A percentile compares a stretch with the other conserved stretches of the same genome.
These are phyloP conservation scores for Caenorhabditis latens DNA, from an alignment of 1,140 invertebrate species.

Conservation along the genomic window DNA sequence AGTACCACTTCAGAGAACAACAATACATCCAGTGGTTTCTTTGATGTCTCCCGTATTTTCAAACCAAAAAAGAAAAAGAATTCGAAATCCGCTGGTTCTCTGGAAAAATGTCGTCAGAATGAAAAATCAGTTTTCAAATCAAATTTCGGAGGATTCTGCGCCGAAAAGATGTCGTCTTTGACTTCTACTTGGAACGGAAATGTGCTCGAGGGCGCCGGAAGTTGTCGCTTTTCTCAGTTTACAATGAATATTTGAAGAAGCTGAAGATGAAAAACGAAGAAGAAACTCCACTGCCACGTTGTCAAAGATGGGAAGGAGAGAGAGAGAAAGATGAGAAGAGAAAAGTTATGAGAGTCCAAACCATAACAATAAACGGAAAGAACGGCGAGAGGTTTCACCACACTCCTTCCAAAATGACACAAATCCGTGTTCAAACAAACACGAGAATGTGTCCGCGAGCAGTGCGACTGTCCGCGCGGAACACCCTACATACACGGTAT, in stretches of 20 bases:
- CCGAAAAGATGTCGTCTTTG: not conserved
- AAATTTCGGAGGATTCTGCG: not conserved
- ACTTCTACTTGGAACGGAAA: slow-evolving; percentile 33
- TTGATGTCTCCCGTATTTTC: slow-evolving; percentile 17
- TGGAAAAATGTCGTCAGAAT: not conserved
- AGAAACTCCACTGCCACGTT: not conserved
- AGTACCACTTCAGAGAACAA: slow-evolving; percentile 22
- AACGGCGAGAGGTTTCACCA: not conserved
- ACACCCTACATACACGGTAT: slow-evolving; percentile 19
- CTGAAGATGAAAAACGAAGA: not conserved
- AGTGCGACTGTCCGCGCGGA: not conserved
- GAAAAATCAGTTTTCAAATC: not conserved
- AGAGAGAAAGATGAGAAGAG: not conserved
- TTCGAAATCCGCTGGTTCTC: not conserved
- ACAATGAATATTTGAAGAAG: slow-evolving; percentile 53
- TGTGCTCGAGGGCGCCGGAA: slow-evolving; percentile 4
- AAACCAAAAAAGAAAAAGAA: not conserved
- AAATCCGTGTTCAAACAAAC: slow-evolving; percentile 50
- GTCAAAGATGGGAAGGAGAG: not conserved
- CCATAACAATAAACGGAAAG: slow-evolving; percentile 11
- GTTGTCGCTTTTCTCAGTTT: slow-evolving; percentile 53
- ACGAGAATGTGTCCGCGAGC: slow-evolving; percentile 11
- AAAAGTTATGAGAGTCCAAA: slow-evolving; percentile 32
- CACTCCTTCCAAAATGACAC: slow-evolving; percentile 25
- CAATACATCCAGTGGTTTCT: not conserved